phyloP scores from a whole-genome alignment of 2,113 vertebrate species.

The Dipodomys merriami region DNA sequence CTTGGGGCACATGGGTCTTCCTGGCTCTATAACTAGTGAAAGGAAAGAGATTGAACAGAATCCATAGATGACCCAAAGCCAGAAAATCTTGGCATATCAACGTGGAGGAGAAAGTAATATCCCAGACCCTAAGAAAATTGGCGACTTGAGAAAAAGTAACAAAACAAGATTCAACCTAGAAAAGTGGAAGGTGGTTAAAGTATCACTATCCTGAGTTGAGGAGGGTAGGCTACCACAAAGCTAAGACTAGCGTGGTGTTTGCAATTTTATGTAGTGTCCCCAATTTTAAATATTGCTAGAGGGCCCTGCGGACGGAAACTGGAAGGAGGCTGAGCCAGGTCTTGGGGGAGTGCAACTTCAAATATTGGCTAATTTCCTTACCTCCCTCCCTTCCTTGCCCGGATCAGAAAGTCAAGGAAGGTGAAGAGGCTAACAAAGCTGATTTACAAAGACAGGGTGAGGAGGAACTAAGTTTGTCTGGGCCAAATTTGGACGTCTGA shows the following conservation, averaged over 20 bases:
- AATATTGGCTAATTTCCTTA: constrained; percentile 19
- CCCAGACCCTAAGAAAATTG: not conserved
- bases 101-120: not conserved
- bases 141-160: constrained; percentile 6
- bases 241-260: not conserved
- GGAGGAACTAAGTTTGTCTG: constrained; percentile 64
- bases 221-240: not conserved
- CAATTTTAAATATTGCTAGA: constrained; percentile 6
- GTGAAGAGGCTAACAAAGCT: constrained; percentile 57
- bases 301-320: not conserved
- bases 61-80: not conserved
- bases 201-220: not conserved
- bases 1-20: not conserved
- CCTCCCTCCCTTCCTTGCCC: not conserved
- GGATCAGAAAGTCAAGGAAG: constrained; percentile 57
- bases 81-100: not conserved
- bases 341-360: not conserved
- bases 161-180: not conserved
- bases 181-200: constrained; percentile 35
- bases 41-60: constrained; percentile 29
- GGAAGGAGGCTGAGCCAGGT: not conserved
- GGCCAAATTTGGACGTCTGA: constrained; percentile 66
- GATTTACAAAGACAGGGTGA: constrained; percentile 61
- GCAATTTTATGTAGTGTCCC: not conserved
- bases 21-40: constrained; percentile 8